A percentile compares a stretch with the other conserved stretches of the same genome.
Evolutionary conservation across 2,113 vertebrate species (phyloP).

Genomic region (Acanthisitta chloris): DNA sequence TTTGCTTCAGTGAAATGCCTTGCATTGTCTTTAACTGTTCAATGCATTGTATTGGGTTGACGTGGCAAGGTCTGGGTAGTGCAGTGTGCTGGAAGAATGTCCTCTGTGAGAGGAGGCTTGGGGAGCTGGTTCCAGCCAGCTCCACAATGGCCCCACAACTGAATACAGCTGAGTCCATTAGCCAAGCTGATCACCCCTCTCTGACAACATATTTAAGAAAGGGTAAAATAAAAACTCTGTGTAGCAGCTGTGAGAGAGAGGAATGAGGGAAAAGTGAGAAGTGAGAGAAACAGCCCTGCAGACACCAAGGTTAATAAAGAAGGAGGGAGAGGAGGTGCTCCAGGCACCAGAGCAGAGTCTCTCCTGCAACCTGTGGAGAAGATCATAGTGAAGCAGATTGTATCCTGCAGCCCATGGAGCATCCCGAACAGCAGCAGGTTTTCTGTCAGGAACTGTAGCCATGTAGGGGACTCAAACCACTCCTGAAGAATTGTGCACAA

Average conservation of each 20-base stretch:
- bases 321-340: not conserved
- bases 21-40: not conserved
- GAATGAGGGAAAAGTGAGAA: not conserved
- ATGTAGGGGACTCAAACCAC: fast-evolving
- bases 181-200: not conserved
- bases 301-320: not conserved
- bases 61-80: not conserved
- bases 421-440: not conserved
- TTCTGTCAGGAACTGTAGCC: not conserved
- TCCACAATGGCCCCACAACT: not conserved
- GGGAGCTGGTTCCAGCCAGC: not conserved
- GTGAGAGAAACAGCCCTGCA: not conserved
- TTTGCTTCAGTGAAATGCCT: not conserved
- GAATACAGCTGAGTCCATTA: not conserved
- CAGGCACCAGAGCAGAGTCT: not conserved
- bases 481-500: not conserved
- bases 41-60: not conserved
- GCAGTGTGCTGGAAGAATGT: not conserved
- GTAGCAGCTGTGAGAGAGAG: not conserved
- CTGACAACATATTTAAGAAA: not conserved
- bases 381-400: not conserved
- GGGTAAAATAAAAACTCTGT: not conserved
- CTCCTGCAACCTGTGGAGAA: not conserved
- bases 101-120: not conserved
- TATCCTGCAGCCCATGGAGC: not conserved